Base-by-base conservation (phyloP, 2,113 vertebrate species). In the Lophochroa leadbeateri region DNA sequence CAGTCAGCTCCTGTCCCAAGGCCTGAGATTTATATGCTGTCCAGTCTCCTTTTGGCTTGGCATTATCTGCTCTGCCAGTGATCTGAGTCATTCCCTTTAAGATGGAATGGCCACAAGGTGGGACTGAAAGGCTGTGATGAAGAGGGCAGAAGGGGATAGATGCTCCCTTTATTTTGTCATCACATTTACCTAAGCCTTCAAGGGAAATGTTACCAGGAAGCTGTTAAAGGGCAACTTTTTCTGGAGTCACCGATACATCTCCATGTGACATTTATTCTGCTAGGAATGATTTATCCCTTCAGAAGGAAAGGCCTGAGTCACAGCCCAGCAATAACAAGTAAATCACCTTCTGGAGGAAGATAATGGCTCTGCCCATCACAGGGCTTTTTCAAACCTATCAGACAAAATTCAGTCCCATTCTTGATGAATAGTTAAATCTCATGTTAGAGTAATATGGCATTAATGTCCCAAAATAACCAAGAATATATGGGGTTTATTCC, bases 221-320 rank as follows among this genome's bases (percentile, higher is more conserved):
- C 90, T 94, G 88, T 92, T 97, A 97, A 98, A 98, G 94, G 95
- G 94, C 91, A 97, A 67, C 60, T 65, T 86, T 92, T 87, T 88
- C 93, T 76, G 63, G 90, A 98, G 90, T 94, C 94, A 96, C 94
- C 71, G 0, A 96, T 86, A 96, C 74, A 94, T 97, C 96, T 96
- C 53, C 0, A 1, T 80, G 82, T n/a, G 75, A 96, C 94, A 96
- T 97, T 98, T 97, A 96, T 76, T 97, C 94, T 90, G 53, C 86
- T 91, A 93, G 91, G 89, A 95, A 96, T 97, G 96, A 97, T 96
- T 97, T 98, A 97, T 97, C 82, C 90, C 88, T 97, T 95, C 76
- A 90, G 94, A 96, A 94, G 78, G 70, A 95, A 97, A 97, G 76
- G 41, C 90, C 85, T 97, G 90, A 96, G 70, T 97, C 94, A 97